Percentiles rank a stretch among this genome's conserved stretches.
These are phyloP conservation scores for Cheirogaleus medius DNA, from an alignment of 2,113 vertebrate genomes.

Conservation along the genomic window DNA sequence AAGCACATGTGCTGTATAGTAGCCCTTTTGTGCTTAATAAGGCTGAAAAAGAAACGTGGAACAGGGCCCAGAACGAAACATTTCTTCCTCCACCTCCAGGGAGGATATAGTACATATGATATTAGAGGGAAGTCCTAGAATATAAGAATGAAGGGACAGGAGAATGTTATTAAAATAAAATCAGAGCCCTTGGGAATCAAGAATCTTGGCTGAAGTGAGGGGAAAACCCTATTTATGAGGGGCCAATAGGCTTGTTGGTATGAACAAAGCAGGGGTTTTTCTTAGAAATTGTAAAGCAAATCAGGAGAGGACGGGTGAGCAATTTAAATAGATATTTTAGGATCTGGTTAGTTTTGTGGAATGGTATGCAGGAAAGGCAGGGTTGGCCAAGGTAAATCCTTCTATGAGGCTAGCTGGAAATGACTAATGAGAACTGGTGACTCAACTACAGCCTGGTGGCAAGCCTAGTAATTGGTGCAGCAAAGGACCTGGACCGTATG, in stretches of 20 bases:
- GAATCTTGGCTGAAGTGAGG: not conserved
- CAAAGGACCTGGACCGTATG: not conserved
- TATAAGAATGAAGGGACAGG: not conserved
- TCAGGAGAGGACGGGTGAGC: not conserved
- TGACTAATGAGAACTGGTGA: not conserved
- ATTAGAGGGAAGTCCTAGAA: not conserved
- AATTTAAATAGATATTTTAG: not conserved
- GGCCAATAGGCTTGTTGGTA: not conserved
- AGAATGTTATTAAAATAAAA: not conserved
- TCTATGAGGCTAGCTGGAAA: not conserved
- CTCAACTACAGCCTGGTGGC: not conserved
- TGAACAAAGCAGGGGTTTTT: not conserved
- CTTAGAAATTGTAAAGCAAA: not conserved
- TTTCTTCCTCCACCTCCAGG: fast-evolving
- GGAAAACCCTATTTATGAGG: not conserved
- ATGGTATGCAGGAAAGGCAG: not conserved
- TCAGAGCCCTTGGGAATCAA: not conserved
- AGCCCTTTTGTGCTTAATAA: not conserved
- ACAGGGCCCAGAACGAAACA: not conserved
- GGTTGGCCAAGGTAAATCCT: not conserved
- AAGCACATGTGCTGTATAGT: not conserved
- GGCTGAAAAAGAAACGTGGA: not conserved
- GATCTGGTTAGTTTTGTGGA: not conserved
- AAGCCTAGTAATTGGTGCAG: not conserved
- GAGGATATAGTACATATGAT: not conserved